Conservation (phyloP, 2,113 vertebrate genomes). For the Apteryx owenii region DNA sequence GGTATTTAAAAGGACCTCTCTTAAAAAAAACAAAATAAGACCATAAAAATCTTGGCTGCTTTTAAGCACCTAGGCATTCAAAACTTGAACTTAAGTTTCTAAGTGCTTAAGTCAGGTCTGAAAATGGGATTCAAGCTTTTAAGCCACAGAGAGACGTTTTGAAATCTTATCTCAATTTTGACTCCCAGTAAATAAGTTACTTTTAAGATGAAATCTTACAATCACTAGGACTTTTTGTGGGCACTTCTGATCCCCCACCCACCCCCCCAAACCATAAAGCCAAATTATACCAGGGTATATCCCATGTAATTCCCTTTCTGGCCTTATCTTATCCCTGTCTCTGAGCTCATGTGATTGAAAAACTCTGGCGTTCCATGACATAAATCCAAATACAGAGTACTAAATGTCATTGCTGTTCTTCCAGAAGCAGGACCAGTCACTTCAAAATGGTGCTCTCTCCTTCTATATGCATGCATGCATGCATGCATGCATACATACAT, state of each 20-base stretch:
- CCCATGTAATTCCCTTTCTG: slow-evolving; percentile 47
- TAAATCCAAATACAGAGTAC: not conserved
- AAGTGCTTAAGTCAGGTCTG: not conserved
- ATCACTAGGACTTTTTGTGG: not conserved
- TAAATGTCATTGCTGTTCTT: not conserved
- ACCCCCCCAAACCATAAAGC: not conserved
- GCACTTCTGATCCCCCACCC: not conserved
- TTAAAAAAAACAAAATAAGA: not conserved
- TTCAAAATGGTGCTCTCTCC: not conserved
- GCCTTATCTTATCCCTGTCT: slow-evolving; percentile 38
- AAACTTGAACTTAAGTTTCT: not conserved
- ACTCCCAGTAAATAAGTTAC: not conserved
- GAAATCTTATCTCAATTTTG: not conserved
- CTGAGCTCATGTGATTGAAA: slow-evolving; percentile 57
- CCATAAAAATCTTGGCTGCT: not conserved
- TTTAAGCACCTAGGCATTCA: fast-evolving
- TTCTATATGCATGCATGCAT: fast-evolving
- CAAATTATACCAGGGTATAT: slow-evolving; percentile 34
- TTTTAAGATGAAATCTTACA: slow-evolving; percentile 9
- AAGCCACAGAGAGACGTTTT: not conserved
- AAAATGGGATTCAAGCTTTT: not conserved
- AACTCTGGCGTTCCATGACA: slow-evolving; percentile 17
- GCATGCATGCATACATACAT: too few species aligned
- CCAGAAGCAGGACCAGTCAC: not conserved
- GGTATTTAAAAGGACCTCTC: not conserved